phyloP scores from a whole-genome alignment of 2,797 vertebrate genomes.

The Chaenodraco wilsoni region DNA sequence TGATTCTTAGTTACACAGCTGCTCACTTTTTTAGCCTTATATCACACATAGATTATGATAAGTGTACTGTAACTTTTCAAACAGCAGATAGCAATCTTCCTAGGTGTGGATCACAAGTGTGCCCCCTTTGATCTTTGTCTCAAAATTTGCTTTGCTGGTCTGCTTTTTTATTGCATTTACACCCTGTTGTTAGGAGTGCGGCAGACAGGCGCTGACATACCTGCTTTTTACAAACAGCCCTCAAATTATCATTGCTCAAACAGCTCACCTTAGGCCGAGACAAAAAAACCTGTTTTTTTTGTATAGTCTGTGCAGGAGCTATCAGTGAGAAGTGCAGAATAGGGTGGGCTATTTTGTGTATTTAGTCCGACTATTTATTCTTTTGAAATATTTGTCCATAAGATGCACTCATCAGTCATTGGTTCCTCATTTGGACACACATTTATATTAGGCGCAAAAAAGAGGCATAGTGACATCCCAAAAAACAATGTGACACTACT shows the following conservation, averaged over 20 bases:
- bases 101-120: conserved; percentile 15
- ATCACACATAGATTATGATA: background rate
- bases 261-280: conserved; percentile 39
- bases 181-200: conserved; percentile 62
- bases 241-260: conserved; percentile 65
- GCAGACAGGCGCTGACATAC: conserved; percentile 58
- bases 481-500: background rate
- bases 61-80: conserved; percentile 1
- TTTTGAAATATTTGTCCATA: conserved; percentile 8
- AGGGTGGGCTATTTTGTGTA: conserved; percentile 2
- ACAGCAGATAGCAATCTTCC: background rate
- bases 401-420: conserved; percentile 8
- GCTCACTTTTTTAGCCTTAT: conserved; percentile 1
- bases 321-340: conserved; percentile 22
- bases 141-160: conserved; percentile 48
- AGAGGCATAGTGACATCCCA: background rate
- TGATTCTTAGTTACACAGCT: background rate
- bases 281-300: conserved; percentile 24
- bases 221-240: conserved; percentile 67
- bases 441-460: background rate
- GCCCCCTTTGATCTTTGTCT: conserved; percentile 33
- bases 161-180: conserved; percentile 49
- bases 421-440: conserved; percentile 9
- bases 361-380: conserved; percentile 20
- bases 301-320: conserved; percentile 29